Conservation (phyloP, 2,797 vertebrate species). For the Oceanodroma leucorhoa region DNA sequence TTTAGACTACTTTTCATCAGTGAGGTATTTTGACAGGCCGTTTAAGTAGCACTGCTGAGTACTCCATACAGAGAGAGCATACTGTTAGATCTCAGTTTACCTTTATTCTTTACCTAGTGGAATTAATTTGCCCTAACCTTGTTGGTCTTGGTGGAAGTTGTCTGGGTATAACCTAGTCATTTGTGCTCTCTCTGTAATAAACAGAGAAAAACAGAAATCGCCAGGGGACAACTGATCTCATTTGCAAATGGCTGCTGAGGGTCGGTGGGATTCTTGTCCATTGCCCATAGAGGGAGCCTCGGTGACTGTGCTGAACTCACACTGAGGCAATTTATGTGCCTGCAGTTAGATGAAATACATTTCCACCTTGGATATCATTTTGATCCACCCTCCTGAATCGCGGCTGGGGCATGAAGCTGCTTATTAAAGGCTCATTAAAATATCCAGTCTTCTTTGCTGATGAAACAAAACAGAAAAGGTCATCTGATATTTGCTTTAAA, state of each 20-base stretch:
- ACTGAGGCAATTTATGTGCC: neutral
- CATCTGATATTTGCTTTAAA: neutral
- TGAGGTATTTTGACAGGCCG: neutral
- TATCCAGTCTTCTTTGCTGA: neutral
- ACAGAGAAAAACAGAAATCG: neutral
- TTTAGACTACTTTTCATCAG: neutral
- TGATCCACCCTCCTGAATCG: neutral
- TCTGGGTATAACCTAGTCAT: neutral
- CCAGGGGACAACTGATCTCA: neutral
- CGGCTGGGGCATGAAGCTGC: neutral
- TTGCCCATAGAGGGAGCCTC: neutral
- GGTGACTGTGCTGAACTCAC: neutral
- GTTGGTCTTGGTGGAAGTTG: neutral
- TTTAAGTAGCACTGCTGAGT: neutral
- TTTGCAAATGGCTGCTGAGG: accelerated
- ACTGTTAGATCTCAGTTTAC: neutral
- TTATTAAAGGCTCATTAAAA: conserved; percentile 26
- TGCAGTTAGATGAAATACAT: neutral
- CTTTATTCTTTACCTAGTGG: neutral
- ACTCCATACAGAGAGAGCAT: accelerated
- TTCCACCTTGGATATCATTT: neutral
- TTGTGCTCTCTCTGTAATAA: neutral
- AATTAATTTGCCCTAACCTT: neutral
- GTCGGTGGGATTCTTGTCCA: neutral
- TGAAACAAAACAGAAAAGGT: neutral